phyloP scores from a whole-genome alignment of 1,140 invertebrate genomes.

The Drosophila repletoides region DNA sequence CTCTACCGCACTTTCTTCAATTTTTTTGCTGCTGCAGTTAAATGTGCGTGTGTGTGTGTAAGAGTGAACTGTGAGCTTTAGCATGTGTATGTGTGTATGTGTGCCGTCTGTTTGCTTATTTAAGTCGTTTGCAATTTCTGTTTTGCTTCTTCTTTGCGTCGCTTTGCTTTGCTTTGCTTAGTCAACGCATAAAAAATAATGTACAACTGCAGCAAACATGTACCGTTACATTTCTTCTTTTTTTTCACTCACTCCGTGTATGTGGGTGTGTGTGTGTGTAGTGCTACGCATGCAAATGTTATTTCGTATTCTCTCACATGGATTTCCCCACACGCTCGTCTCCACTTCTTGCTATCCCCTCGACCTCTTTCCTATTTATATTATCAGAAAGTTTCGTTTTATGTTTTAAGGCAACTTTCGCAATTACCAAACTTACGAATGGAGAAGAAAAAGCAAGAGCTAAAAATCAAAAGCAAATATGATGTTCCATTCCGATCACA shows the following conservation, averaged over 20 bases:
- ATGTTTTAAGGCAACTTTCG: slow-evolving; percentile 61
- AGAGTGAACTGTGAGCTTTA: slow-evolving; percentile 4
- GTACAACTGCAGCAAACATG: slow-evolving; percentile 49
- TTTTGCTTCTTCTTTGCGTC: no score
- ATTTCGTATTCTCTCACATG: slow-evolving; percentile 30
- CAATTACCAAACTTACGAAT: slow-evolving; percentile 68
- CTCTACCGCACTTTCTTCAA: background rate
- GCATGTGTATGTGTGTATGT: slow-evolving; percentile 2
- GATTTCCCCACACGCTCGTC: slow-evolving; percentile 4
- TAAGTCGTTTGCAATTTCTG: slow-evolving; percentile 78
- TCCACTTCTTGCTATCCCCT: background rate
- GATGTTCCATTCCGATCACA: no score
- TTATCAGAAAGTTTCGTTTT: slow-evolving; percentile 49
- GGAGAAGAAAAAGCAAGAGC: no score
- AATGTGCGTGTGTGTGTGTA: slow-evolving; percentile 12
- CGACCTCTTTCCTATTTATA: slow-evolving; percentile 7
- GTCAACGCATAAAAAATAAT: slow-evolving; percentile 75
- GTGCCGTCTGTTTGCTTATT: slow-evolving; percentile 67
- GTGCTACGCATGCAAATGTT: slow-evolving; percentile 38
- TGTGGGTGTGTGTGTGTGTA: slow-evolving; percentile 15
- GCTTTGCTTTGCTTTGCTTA: slow-evolving; percentile 74
- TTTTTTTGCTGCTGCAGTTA: slow-evolving; percentile 18
- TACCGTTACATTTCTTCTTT: slow-evolving; percentile 9
- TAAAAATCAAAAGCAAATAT: slow-evolving; percentile 51
- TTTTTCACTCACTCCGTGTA: background rate